A percentile compares a stretch with the other conserved stretches of the same genome.
These are phyloP conservation scores for Tetragonula carbonaria DNA, from an alignment of 2,888 invertebrate species.

Conservation along the genomic window DNA sequence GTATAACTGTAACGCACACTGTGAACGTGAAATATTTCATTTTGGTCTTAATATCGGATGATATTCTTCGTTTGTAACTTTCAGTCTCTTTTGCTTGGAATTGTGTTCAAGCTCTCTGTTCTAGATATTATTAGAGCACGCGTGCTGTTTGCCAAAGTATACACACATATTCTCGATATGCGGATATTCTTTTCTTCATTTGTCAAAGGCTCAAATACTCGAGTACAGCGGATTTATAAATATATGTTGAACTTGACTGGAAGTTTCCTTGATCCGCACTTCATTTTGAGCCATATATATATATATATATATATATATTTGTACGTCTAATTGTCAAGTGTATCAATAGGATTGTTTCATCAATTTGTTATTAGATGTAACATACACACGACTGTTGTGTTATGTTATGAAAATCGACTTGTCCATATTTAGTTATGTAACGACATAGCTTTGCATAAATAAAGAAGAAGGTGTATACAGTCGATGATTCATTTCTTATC, in stretches of 20 bases:
- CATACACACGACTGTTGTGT: not conserved
- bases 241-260: not conserved
- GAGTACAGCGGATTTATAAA: not conserved
- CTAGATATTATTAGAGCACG: conserved; percentile 15
- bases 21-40: no score
- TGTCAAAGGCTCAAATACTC: not conserved
- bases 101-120: conserved; percentile 3
- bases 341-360: not conserved
- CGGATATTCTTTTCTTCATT: no score
- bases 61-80: no score
- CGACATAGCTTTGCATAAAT: conserved; percentile 26
- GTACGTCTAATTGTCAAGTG: not conserved
- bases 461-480: conserved; percentile 1
- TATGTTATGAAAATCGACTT: conserved; percentile 21
- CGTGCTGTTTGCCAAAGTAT: no score
- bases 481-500: conserved; percentile 35
- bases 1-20: no score
- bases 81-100: not conserved
- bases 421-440: conserved; percentile 25
- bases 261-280: not conserved
- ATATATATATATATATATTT: no score
- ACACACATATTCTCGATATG: no score
- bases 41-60: no score
- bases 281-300: not conserved
- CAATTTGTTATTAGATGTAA: not conserved